A percentile compares a stretch with the other conserved stretches of the same genome.
phyloP scores from a whole-genome alignment of 1,140 invertebrate genomes.

The Heliconius himera region DNA sequence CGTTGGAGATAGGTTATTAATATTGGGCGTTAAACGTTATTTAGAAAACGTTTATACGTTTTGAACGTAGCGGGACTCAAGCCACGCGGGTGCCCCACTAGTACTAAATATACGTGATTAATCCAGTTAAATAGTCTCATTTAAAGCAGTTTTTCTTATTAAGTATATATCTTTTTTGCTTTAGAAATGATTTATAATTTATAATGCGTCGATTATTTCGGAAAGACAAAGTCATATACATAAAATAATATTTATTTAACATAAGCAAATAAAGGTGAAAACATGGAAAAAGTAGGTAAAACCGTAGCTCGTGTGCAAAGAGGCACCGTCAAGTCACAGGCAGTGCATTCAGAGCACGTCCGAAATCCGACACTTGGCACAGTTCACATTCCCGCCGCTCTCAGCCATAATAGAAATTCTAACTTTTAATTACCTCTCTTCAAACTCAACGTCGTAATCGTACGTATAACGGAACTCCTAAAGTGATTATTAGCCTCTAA shows the following conservation, averaged over 20 bases:
- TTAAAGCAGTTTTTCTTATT: no score
- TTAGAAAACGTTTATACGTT: no score
- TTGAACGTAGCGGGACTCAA: no score
- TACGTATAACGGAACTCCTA: slow-evolving; percentile 32
- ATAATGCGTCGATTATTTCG: not conserved
- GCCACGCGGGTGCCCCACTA: no score
- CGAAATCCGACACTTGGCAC: slow-evolving; percentile 76
- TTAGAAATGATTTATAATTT: no score
- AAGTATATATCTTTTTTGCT: no score
- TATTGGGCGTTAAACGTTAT: no score
- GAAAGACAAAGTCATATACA: not conserved
- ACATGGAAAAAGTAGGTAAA: slow-evolving; percentile 32
- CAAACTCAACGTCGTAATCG: slow-evolving; percentile 53
- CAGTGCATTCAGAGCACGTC: slow-evolving; percentile 67
- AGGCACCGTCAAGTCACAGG: slow-evolving; percentile 31
- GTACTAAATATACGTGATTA: no score
- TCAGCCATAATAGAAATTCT: slow-evolving; percentile 65
- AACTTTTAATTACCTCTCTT: slow-evolving; percentile 73
- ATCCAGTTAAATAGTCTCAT: no score
- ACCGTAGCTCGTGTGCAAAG: slow-evolving; percentile 32
- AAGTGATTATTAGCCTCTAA: slow-evolving; percentile 46
- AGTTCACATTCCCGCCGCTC: slow-evolving; percentile 57
- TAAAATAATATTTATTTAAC: not conserved
- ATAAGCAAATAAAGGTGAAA: not conserved
- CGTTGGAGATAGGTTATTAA: no score